phyloP scores from a whole-genome alignment of 2,888 invertebrate genomes.

The Thera britannica region DNA sequence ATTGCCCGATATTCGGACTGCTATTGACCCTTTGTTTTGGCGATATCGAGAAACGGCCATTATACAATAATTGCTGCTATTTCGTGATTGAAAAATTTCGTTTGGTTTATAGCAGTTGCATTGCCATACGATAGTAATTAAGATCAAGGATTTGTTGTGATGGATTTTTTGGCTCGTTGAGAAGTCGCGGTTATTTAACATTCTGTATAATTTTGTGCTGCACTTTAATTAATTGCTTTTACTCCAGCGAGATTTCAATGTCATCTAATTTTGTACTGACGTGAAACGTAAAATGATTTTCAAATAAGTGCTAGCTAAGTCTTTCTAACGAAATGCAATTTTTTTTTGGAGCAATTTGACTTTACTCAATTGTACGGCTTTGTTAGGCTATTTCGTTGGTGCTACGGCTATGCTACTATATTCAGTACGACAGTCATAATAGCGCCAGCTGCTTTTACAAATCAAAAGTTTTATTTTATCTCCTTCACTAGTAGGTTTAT shows the following conservation, averaged over 20 bases:
- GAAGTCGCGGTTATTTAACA: conserved; percentile 54
- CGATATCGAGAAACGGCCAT: conserved; percentile 68
- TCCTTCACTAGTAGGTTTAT: too few species aligned
- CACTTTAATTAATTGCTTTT: conserved; percentile 59
- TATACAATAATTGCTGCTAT: conserved; percentile 77
- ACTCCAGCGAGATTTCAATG: conserved; percentile 46
- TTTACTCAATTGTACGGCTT: too few species aligned
- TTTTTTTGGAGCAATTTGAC: too few species aligned
- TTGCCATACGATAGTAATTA: conserved; percentile 42
- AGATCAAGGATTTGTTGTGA: conserved; percentile 38
- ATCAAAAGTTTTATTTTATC: too few species aligned
- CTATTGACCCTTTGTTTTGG: conserved; percentile 76
- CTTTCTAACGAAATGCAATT: background rate
- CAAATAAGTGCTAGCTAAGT: background rate
- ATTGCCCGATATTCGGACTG: conserved; percentile 78
- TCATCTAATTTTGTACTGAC: conserved; percentile 39
- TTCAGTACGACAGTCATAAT: too few species aligned
- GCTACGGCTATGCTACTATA: too few species aligned
- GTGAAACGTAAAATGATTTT: conserved; percentile 9
- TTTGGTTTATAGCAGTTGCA: conserved; percentile 61
- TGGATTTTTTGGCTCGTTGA: conserved; percentile 50
- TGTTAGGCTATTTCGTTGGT: too few species aligned
- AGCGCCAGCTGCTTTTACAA: too few species aligned
- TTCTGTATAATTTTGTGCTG: conserved; percentile 51
- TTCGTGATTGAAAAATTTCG: conserved; percentile 72